Base-by-base conservation (phyloP, 2,888 invertebrate species). In the Acleris literana region DNA sequence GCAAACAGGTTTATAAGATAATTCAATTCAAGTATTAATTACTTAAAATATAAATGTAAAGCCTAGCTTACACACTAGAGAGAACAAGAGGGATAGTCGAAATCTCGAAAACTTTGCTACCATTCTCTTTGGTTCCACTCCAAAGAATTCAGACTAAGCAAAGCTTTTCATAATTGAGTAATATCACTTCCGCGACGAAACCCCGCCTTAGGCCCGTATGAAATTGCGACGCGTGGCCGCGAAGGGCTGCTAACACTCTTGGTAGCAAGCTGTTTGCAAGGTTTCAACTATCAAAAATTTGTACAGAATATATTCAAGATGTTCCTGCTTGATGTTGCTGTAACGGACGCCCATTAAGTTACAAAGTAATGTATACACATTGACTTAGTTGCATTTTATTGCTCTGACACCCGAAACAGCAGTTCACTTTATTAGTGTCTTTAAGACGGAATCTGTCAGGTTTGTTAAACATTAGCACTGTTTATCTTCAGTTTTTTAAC, bases 401-500 rank as follows among this genome's bases (percentile, higher is more conserved):
- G 9, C 51, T 52, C 20, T 61, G 55, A 66, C 55, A 56, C 65
- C 46, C 29, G 29, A 51, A 65, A 25, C 59, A 59, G 9, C 43
- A 39, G 46, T 25, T 49, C 17, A n/a, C 29, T 39, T 59, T 39
- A 49, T 71, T 75, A 78, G 63, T 55, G 55, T 59, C 55, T 53
- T 22, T 29, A n/a, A 56, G 29, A 51, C 39, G 51, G 13, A 39
- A 17, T 44, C 43, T 44, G 43, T 52, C 51, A 52, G n/a, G 20
- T 51, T 59, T 51, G 54, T 25, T 22, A 62, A 52, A 90, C 84
- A 81, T 90, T 85, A 49, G 90, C 88, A 69, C 88, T 82, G 49
- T 92, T 91, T 48, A 93, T 94, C 88, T 95, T 96, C 74, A 95
- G 93, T 84, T 96, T 96, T 83, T 96, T 96, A 61, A 94, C 94